Percentiles rank a stretch among this genome's conserved stretches.
These are phyloP conservation scores for Acromyrmex echinatior DNA, from an alignment of 1,140 invertebrate species.

Conservation along the genomic window DNA sequence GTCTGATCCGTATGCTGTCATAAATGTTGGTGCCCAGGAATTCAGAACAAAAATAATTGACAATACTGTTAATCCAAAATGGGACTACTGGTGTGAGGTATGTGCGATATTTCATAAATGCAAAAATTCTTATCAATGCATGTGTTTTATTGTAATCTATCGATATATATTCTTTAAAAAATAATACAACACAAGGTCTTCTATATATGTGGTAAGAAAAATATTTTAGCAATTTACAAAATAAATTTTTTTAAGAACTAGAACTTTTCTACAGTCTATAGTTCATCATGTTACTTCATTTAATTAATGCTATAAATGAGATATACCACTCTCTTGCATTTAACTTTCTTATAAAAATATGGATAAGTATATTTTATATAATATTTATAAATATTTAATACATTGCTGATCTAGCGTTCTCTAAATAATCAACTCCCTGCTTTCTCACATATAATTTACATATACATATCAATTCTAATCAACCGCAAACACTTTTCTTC, in stretches of 20 bases:
- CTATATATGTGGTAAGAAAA: slow-evolving; percentile 68
- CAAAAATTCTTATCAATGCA: slow-evolving; percentile 73
- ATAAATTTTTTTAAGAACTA: background rate
- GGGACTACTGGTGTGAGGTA: slow-evolving; percentile 98
- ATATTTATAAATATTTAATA: slow-evolving; percentile 26
- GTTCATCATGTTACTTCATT: background rate
- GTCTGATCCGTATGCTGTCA: slow-evolving; percentile 97
- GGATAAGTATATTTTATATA: background rate
- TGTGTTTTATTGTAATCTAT: slow-evolving; percentile 72
- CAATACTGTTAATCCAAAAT: slow-evolving; percentile 96
- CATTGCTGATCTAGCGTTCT: slow-evolving; percentile 64
- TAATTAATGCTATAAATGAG: background rate
- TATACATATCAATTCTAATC: slow-evolving; percentile 19
- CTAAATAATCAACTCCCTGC: background rate
- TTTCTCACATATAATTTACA: slow-evolving; percentile 35
- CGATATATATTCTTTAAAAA: slow-evolving; percentile 47
- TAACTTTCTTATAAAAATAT: slow-evolving; percentile 7
- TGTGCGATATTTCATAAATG: slow-evolving; percentile 75
- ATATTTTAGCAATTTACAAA: slow-evolving; percentile 32
- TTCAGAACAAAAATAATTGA: slow-evolving; percentile 96
- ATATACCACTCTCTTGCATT: slow-evolving; percentile 35
- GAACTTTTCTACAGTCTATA: background rate
- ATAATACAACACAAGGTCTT: slow-evolving; percentile 60
- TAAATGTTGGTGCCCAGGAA: slow-evolving; percentile 95
- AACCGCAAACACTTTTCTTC: slow-evolving; percentile 5